phyloP scores from a whole-genome alignment of 2,888 invertebrate genomes.

The Tinea pellionella region DNA sequence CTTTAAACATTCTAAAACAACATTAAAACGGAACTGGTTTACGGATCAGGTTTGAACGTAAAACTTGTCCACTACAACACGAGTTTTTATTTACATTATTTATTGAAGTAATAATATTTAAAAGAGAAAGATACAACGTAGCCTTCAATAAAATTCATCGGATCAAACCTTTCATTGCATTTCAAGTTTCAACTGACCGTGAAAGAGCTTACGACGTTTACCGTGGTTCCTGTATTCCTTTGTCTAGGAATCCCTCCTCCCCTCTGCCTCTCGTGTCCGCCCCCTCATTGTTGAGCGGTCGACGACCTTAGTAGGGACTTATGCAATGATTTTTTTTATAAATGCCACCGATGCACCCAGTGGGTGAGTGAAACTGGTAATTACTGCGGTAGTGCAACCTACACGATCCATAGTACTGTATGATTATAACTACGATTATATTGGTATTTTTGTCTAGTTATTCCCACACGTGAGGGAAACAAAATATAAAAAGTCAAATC shows the following conservation, averaged over 20 bases:
- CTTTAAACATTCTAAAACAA: too few species aligned
- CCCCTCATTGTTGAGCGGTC: constrained; percentile 43
- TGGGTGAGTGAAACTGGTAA: background rate
- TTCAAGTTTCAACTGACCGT: constrained; percentile 18
- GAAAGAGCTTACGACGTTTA: constrained; percentile 19
- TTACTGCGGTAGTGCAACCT: background rate
- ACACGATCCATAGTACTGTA: too few species aligned
- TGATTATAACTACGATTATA: background rate
- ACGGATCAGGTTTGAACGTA: too few species aligned
- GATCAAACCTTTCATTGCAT: background rate
- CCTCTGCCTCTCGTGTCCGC: constrained; percentile 23
- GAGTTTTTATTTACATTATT: too few species aligned
- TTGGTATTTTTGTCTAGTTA: background rate
- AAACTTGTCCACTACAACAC: too few species aligned
- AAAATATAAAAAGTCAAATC: too few species aligned
- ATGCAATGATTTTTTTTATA: constrained; percentile 27
- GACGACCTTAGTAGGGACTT: constrained; percentile 33
- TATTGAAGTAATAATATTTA: too few species aligned
- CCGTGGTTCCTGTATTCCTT: constrained; percentile 22
- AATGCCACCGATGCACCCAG: background rate
- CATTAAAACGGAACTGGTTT: too few species aligned
- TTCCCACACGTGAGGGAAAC: background rate
- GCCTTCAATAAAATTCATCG: too few species aligned
- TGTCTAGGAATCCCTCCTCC: constrained; percentile 32
- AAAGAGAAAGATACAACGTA: too few species aligned